phyloP scores from a whole-genome alignment of 2,113 vertebrate genomes.

The Perca fluviatilis region DNA sequence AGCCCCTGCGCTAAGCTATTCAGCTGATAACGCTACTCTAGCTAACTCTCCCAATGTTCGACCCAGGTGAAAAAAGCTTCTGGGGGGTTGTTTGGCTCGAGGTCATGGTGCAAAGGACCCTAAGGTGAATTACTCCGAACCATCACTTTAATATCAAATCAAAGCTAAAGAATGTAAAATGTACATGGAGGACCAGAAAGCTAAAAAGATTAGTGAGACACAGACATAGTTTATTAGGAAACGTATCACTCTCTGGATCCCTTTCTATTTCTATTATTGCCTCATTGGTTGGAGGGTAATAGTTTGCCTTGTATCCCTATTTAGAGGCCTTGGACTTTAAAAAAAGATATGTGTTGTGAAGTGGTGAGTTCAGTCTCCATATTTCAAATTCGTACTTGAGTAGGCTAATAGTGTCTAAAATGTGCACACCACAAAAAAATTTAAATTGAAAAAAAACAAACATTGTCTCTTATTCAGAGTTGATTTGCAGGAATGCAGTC shows the following conservation, averaged over 20 bases:
- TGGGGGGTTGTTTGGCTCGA: too few species aligned
- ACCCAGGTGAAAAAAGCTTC: too few species aligned
- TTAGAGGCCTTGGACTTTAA: neutral
- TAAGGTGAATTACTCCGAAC: too few species aligned
- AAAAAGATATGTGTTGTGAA: neutral
- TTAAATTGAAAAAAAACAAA: neutral
- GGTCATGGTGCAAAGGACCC: too few species aligned
- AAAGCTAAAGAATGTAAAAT: too few species aligned
- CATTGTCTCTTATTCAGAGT: neutral
- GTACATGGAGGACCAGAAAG: too few species aligned
- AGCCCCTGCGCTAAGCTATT: too few species aligned
- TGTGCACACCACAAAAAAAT: neutral
- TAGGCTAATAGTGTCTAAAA: neutral
- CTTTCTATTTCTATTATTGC: too few species aligned
- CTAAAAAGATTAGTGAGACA: neutral
- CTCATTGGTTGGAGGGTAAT: neutral
- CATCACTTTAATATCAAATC: too few species aligned
- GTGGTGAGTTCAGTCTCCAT: neutral
- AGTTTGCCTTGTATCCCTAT: neutral
- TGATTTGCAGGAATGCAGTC: neutral
- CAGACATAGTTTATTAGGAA: too few species aligned
- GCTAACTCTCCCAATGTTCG: too few species aligned
- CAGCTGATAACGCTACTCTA: too few species aligned
- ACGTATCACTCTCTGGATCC: neutral
- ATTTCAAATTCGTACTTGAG: neutral